Conservation (phyloP, 2,888 invertebrate genomes). For the Ypsolopha scabrella region DNA sequence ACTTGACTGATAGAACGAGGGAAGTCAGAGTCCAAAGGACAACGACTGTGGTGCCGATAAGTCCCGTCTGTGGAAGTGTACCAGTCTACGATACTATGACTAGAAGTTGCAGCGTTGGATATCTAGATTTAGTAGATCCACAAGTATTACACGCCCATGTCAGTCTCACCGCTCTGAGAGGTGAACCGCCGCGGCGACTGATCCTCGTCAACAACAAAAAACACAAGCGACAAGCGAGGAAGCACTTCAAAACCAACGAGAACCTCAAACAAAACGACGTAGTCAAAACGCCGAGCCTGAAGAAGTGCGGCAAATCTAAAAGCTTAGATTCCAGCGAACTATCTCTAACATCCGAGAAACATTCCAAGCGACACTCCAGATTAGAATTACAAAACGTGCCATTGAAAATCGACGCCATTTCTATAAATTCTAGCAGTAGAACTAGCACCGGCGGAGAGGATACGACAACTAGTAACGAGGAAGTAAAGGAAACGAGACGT, state of each 20-base stretch:
- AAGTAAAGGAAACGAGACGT: constrained; percentile 15
- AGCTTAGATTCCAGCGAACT: constrained; percentile 89
- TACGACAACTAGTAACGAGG: constrained; percentile 30
- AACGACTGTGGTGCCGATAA: constrained; percentile 75
- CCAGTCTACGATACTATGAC: constrained; percentile 76
- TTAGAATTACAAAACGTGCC: constrained; percentile 14
- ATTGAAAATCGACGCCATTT: constrained; percentile 15
- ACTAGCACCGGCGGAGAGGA: constrained; percentile 34
- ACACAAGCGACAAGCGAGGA: constrained; percentile 47
- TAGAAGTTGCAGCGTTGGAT: constrained; percentile 90
- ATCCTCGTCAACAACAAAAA: constrained; percentile 79
- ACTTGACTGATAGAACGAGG: constrained; percentile 30
- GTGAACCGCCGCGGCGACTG: constrained; percentile 82
- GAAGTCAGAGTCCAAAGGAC: constrained; percentile 49
- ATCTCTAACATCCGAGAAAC: constrained; percentile 68
- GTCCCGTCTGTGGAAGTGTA: constrained; percentile 63
- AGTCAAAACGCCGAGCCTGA: constrained; percentile 62
- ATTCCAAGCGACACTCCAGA: constrained; percentile 30
- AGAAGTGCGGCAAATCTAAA: constrained; percentile 82
- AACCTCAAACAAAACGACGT: constrained; percentile 25
- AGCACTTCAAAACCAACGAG: constrained; percentile 42
- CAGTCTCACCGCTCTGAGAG: constrained; percentile 76
- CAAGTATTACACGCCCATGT: constrained; percentile 81
- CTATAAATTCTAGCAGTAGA: constrained; percentile 28
- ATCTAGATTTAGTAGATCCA: constrained; percentile 84